phyloP scores from a whole-genome alignment of 2,888 invertebrate species.

The Halictus quadricinctus region DNA sequence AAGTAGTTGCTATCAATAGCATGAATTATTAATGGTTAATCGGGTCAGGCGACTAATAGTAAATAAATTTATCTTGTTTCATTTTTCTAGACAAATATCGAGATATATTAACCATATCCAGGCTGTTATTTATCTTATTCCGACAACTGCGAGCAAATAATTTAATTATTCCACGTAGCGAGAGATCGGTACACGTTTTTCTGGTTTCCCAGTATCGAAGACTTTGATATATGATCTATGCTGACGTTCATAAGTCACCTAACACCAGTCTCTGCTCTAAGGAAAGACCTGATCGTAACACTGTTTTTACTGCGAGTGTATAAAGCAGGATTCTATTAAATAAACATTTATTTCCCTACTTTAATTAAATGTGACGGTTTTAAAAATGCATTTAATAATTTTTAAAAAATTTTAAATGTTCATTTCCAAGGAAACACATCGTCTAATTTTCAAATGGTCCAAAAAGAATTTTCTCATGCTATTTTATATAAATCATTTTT shows the following conservation, averaged over 20 bases:
- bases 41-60: neutral
- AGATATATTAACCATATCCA: neutral
- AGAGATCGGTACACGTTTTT: neutral
- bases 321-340: neutral
- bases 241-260: conserved; percentile 2
- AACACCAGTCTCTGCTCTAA: neutral
- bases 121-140: conserved; percentile 1
- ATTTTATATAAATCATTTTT: neutral
- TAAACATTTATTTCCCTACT: neutral
- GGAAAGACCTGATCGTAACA: neutral
- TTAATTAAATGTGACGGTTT: neutral
- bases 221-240: conserved; percentile 5
- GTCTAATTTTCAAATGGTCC: neutral
- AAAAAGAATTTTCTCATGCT: too few relatives aligned
- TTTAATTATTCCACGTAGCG: neutral
- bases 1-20: neutral
- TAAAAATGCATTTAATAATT: neutral
- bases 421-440: too few relatives aligned
- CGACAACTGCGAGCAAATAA: neutral
- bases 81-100: neutral
- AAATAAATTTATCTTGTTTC: neutral
- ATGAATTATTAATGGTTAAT: neutral
- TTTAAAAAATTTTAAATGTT: neutral
- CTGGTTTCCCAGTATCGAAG: neutral
- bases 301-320: neutral